These are phyloP conservation scores for Pavo muticus DNA, from an alignment of 2,113 vertebrate species.

Conservation along the genomic window DNA sequence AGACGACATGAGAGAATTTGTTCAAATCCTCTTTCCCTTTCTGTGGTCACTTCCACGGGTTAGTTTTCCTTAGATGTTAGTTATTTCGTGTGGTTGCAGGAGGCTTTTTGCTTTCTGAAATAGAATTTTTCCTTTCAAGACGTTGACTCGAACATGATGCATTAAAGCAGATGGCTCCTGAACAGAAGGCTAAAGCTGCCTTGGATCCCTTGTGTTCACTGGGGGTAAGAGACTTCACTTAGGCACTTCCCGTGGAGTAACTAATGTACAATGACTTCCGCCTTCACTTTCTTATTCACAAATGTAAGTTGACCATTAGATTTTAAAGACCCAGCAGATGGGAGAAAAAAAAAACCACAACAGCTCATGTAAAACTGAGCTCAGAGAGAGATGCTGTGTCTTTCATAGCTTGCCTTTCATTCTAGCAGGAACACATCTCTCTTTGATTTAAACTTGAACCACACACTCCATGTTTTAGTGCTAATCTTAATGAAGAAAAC, in stretches of 20 bases:
- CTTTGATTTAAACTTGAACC: neutral
- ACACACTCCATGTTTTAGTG: neutral
- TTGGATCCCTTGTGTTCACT: constrained; percentile 22
- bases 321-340: constrained; percentile 57
- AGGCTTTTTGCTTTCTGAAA: neutral
- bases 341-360: fast-evolving
- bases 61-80: neutral
- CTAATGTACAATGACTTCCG: constrained; percentile 61
- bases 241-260: constrained; percentile 61
- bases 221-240: constrained; percentile 33
- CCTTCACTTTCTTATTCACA: constrained; percentile 38
- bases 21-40: neutral
- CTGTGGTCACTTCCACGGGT: neutral
- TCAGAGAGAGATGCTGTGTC: neutral
- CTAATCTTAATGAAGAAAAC: neutral
- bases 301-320: constrained; percentile 48
- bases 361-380: neutral
- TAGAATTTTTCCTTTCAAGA: constrained; percentile 52
- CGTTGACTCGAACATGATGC: constrained; percentile 36
- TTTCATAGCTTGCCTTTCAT: constrained; percentile 14
- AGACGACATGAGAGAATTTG: constrained; percentile 57
- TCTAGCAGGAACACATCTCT: neutral
- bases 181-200: constrained; percentile 58
- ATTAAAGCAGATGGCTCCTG: constrained; percentile 64
- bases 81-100: neutral